Base-by-base conservation (phyloP, 2,797 vertebrate genomes). In the Carduelis carduelis region DNA sequence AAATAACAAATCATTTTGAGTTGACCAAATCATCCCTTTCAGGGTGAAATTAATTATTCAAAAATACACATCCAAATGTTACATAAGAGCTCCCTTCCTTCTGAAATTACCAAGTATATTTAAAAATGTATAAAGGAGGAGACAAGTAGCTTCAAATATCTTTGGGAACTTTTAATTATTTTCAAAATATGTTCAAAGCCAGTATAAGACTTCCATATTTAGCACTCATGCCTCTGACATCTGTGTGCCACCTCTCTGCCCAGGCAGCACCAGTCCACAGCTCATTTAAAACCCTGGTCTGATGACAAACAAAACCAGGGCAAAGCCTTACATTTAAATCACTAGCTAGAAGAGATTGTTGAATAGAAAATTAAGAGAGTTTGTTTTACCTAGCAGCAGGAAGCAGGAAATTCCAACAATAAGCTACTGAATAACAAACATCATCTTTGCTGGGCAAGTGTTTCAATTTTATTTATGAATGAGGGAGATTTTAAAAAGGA, bases 11-110 rank as follows among this genome's bases (percentile, higher is more conserved):
- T 71, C 15, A 35, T 2, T 64, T 34, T 71, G 44, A 41, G 57
- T 52, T 77, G 52, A 20, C 49, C 49, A 57, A 83, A 70, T 74
- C 50, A 75, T 53, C 57, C 37, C 30, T 65, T 78, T 71, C 50
- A 34, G 30, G 34, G 20, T 64, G 37, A n/a, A 75, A 78, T 78
- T 69, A 93, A 93, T 87, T 82, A 89, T 92, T 92, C 32, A 94
- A 65, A 82, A 46, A 20, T 50, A 35, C 22, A 35, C 16, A 49
- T 70, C 19, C 32, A 56, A 79, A 55, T 9, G 10, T 77, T 83
- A 65, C 20, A 2, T 41, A 82, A 94, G 50, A 83, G 28, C 49
- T 80, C 49, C 76, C n/a, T 89, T 77, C 76, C 34, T 57, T 43
- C 35, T 60, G 53, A 78, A 91, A 86, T 56, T 46, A 50, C 59